A percentile compares a stretch with the other conserved stretches of the same genome.
Evolutionary conservation across 2,888 invertebrate genomes (phyloP).

Genomic region (Notodonta ziczac): DNA sequence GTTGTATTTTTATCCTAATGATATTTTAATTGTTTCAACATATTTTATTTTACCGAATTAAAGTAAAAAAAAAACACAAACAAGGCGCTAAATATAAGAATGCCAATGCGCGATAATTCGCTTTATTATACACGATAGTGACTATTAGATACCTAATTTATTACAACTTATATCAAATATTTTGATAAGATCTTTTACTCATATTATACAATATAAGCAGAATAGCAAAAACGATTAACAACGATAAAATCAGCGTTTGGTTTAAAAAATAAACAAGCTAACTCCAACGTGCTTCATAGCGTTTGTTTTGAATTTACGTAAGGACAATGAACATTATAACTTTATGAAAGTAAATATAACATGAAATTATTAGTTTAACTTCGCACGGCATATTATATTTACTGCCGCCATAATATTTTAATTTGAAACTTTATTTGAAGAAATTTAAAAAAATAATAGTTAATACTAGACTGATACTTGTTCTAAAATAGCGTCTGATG

Average conservation of each 20-base stretch:
- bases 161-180: slow-evolving; percentile 12
- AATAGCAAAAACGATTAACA: slow-evolving; percentile 20
- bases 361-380: background rate
- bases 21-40: background rate
- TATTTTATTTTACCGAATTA: background rate
- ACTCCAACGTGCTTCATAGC: slow-evolving; percentile 10
- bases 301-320: background rate
- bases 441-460: background rate
- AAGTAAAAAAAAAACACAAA: slow-evolving; percentile 4
- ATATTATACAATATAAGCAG: slow-evolving; percentile 21
- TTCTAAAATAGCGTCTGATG: background rate
- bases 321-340: background rate
- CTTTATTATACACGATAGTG: slow-evolving; percentile 3
- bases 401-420: background rate
- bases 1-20: slow-evolving; percentile 13
- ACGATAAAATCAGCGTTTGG: slow-evolving; percentile 23
- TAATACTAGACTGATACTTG: background rate
- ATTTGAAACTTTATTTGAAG: background rate
- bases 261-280: slow-evolving; percentile 21
- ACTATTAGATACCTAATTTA: slow-evolving; percentile 4
- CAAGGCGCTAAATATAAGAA: slow-evolving; percentile 7
- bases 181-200: slow-evolving; percentile 18
- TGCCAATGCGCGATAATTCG: too few relatives aligned
- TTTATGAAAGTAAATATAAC: background rate
- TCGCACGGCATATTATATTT: slow-evolving; percentile 3